Base-by-base conservation (phyloP, 2,797 vertebrate genomes). In the Xiphorhynchus erythropygius region DNA sequence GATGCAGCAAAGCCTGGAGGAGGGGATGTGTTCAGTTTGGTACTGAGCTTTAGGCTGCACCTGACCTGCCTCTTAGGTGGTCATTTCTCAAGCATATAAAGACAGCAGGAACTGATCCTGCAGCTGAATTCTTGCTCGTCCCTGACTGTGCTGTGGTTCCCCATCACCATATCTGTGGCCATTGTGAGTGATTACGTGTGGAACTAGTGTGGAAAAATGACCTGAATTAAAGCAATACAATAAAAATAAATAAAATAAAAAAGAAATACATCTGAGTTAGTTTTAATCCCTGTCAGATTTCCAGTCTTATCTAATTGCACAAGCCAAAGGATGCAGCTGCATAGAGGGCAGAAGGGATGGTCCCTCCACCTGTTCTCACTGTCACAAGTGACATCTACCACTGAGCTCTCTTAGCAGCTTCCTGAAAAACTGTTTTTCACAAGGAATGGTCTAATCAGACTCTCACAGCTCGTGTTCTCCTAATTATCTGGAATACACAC, bases 131-230 rank as follows among this genome's bases (percentile, higher is more conserved):
- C 41, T 37, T 13, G 16, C 49, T 67, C 10, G 18, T 83, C 55
- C 68, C 85, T 21, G 1, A 12, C 42, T 55, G 60, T 1, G 0
- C 46, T 13, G 41, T 6, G 4, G 2, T 42, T 85, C 87, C 46
- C 62, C 46, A 2, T 32, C 11, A 3, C 42, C 1, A 0, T 4
- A 1, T 42, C 67, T 63, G 44, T 52, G 8, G 32, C 50, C 9
- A 0, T 18, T 3, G 0, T 1, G 2, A 79, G 78, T 17, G 57
- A 25, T 19, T 11, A 5, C 4, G 22, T 27, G 7, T 23, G 77
- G 59, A 65, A 41, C 41, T 59, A 63, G 41, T 9, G 71, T 65
- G 89, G 71, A 79, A 73, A 76, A 91, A 69, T 8, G 19, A 62
- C 41, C 50, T 50, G 75, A 39, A 76, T 87, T 76, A 33, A 78